Percentiles rank a stretch among this genome's conserved stretches.
Conservation (phyloP, 2,113 vertebrate genomes). For the Dromaius novaehollandiae region DNA sequence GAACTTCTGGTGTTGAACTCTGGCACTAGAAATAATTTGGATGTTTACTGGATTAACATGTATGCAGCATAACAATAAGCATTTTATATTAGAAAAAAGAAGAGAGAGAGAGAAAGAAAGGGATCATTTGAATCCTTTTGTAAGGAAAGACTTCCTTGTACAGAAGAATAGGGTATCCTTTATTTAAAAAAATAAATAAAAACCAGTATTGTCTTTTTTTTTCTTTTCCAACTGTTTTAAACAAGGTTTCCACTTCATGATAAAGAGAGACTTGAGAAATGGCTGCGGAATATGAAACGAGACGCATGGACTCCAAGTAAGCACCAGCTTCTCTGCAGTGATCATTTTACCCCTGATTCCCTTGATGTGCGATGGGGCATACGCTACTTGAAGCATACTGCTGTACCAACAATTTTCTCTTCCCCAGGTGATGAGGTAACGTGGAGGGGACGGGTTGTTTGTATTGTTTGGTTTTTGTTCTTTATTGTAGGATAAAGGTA, state of each 20-base stretch:
- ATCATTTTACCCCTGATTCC: slow-evolving; percentile 88
- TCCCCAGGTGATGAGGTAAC: slow-evolving; percentile 76
- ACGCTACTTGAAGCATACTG: slow-evolving; percentile 86
- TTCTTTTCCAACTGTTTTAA: neutral
- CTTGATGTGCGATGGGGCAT: slow-evolving; percentile 90
- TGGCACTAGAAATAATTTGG: neutral
- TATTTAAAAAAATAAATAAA: neutral
- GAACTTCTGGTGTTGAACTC: neutral
- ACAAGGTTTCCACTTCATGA: slow-evolving; percentile 87
- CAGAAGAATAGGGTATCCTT: neutral
- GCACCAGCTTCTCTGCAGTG: slow-evolving; percentile 89
- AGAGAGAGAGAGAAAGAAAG: neutral
- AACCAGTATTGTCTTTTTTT: neutral
- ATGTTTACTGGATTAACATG: neutral
- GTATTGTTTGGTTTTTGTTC: neutral
- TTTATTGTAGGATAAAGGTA: neutral
- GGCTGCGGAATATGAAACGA: slow-evolving; percentile 87
- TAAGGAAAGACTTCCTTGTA: neutral
- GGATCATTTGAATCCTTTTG: neutral
- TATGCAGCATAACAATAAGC: neutral
- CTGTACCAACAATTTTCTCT: slow-evolving; percentile 86
- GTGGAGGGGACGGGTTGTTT: neutral
- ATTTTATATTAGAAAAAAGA: neutral
- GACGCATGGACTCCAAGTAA: slow-evolving; percentile 85
- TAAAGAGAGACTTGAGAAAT: slow-evolving; percentile 84